A percentile compares a stretch with the other conserved stretches of the same genome.
These are phyloP conservation scores for Rhynchonema sp. DNA, from an alignment of 2,888 invertebrate genomes.

Conservation along the genomic window DNA sequence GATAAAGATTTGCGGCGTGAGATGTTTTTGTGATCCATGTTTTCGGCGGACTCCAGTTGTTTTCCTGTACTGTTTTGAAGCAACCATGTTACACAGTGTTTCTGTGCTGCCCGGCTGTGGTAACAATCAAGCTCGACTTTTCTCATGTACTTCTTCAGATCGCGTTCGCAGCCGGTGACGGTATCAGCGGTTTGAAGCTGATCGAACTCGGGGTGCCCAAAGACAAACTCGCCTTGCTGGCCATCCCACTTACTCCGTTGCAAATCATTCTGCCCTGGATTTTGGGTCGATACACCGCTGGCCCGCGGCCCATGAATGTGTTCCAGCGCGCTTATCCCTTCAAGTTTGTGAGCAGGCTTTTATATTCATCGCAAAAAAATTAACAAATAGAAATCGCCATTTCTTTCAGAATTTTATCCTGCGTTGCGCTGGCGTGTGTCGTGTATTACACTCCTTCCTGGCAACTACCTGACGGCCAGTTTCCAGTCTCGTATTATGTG, in stretches of 20 bases:
- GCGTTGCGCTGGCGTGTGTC: constrained; percentile 56
- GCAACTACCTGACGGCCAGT: constrained; percentile 43
- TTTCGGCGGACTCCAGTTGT: no score
- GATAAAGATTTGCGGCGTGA: no score
- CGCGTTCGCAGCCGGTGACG: constrained; percentile 84
- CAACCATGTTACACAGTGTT: no score
- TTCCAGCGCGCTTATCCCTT: constrained; percentile 72
- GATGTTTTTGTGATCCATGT: no score
- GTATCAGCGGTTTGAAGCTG: constrained; percentile 76
- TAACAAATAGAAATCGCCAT: not conserved
- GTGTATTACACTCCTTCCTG: constrained; percentile 65
- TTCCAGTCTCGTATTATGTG: constrained; percentile 49
- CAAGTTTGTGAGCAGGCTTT: constrained; percentile 33
- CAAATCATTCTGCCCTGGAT: constrained; percentile 76
- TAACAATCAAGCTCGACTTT: no score
- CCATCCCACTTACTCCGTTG: constrained; percentile 75
- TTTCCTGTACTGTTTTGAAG: no score
- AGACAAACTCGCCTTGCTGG: constrained; percentile 74
- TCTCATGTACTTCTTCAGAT: constrained; percentile 46
- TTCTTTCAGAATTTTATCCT: constrained; percentile 50
- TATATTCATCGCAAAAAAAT: not conserved
- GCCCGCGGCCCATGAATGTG: constrained; percentile 66
- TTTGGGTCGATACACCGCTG: constrained; percentile 59
- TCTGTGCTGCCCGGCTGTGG: no score
- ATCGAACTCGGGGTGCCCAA: constrained; percentile 89